Base-by-base conservation (phyloP, 35 echinoderm and acorn worm genomes). In the Strongylocentrotus purpuratus region DNA sequence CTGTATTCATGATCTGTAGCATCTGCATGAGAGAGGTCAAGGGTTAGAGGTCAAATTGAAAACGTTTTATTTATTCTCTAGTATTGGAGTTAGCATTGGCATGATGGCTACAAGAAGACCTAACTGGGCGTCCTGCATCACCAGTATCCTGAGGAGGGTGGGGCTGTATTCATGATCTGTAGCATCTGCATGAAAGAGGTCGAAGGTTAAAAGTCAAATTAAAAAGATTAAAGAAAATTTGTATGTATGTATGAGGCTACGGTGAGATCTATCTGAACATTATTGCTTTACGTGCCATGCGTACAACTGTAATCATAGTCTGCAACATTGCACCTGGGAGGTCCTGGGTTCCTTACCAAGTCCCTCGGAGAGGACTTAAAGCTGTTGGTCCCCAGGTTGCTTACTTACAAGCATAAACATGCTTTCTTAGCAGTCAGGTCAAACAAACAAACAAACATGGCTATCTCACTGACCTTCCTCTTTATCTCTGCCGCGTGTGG, bases 41-140 rank as follows among this genome's bases (percentile, higher is more conserved):
- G 17, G 61, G 50, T 55, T 15, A 13, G 11, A 55, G 50, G 10
- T 55, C 50, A 71, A 25, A 70, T 25, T 70, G 61, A 25, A 70
- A 70, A 14, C 50, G 14, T 1, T 55, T 55, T 8, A n/a, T n/a
- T n/a, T n/a, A n/a, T 0, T 88, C 28, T 61, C 95, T 95, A 60
- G 87, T 47, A 59, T 52, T 32, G 10, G 93, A 18, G 98, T 97
- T 33, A 99, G 90, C 15, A 96, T 96, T 15, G 98, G 97, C 25
- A 99, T 94, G 94, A 99, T 98, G 41, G 98, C 98, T 28, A 99
- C 94, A 25, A 99, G n/a, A 15, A 99, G 92, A 48, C 98, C 98
- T 2, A 99, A 94, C 60, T 99, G 98, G 4, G 98, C 95, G 91
- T 99, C 97, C 87, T 99, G 98, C 96, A 99, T 97, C 9, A 99